A percentile compares a stretch with the other conserved stretches of the same genome.
phyloP scores from a whole-genome alignment of 2,113 vertebrate genomes.

The Macroglossus sobrinus region DNA sequence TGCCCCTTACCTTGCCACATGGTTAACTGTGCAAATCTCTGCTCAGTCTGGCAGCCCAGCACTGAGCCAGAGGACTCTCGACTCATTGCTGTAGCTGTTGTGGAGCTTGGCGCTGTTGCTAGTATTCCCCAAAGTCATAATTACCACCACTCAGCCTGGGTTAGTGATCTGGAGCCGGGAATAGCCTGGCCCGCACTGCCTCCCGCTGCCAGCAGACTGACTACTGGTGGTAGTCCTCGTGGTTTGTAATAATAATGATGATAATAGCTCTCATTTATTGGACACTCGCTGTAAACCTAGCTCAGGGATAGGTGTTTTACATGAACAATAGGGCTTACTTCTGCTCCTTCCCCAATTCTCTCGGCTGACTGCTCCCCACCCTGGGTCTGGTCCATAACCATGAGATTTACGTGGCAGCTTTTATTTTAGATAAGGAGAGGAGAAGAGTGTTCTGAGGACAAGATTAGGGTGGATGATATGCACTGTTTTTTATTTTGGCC shows the following conservation, averaged over 20 bases:
- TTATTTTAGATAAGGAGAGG: background rate
- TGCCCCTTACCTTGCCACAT: background rate
- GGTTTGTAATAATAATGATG: slow-evolving; percentile 55
- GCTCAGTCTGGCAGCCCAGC: background rate
- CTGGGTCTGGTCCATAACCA: background rate
- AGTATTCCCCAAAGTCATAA: slow-evolving; percentile 52
- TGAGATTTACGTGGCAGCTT: background rate
- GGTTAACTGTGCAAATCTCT: background rate
- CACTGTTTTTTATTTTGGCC: background rate
- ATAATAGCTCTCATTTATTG: slow-evolving; percentile 72
- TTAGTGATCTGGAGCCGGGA: slow-evolving; percentile 71
- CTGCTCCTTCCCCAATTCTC: background rate
- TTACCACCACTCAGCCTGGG: slow-evolving; percentile 67
- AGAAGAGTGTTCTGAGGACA: background rate
- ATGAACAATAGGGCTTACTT: background rate
- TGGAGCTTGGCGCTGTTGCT: slow-evolving; percentile 58
- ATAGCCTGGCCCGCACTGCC: slow-evolving; percentile 34
- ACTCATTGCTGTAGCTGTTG: background rate
- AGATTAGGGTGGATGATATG: background rate
- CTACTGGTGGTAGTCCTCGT: slow-evolving; percentile 16
- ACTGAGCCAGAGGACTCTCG: background rate
- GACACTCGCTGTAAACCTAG: slow-evolving; percentile 64
- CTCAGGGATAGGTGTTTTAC: slow-evolving; percentile 56
- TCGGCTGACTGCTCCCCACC: background rate
- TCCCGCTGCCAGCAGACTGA: slow-evolving; percentile 64